These are phyloP conservation scores for Cyrtorhinus lividipennis DNA, from an alignment of 1,140 invertebrate species.

Conservation along the genomic window DNA sequence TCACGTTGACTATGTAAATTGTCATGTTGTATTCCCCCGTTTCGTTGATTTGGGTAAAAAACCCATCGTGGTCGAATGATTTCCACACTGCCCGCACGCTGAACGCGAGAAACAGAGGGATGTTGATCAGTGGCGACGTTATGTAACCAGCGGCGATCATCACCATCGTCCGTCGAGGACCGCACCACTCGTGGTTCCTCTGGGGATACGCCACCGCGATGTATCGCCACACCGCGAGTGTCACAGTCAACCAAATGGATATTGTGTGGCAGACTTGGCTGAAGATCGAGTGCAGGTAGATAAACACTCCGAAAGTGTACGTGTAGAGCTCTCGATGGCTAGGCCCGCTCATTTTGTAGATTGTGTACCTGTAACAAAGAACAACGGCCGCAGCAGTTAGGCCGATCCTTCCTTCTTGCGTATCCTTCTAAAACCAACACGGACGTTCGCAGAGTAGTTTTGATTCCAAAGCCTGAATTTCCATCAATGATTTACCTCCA, in stretches of 20 bases:
- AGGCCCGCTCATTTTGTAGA: slow-evolving; percentile 5
- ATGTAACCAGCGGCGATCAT: slow-evolving; percentile 68
- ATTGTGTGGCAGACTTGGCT: slow-evolving; percentile 76
- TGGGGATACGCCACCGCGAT: slow-evolving; percentile 73
- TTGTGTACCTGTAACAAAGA: not conserved
- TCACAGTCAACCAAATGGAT: slow-evolving; percentile 82
- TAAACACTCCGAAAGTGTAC: slow-evolving; percentile 65
- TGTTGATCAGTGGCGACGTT: slow-evolving; percentile 66
- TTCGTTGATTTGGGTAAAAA: slow-evolving; percentile 25
- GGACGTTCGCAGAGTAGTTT: too few species aligned
- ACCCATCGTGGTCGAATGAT: slow-evolving; percentile 33
- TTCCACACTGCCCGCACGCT: slow-evolving; percentile 34
- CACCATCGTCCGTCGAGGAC: slow-evolving; percentile 47
- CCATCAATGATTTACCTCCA: too few species aligned
- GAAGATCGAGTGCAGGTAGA: slow-evolving; percentile 72
- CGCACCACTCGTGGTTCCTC: slow-evolving; percentile 60
- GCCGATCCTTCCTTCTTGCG: too few species aligned
- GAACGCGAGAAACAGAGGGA: slow-evolving; percentile 65
- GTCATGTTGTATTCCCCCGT: slow-evolving; percentile 31
- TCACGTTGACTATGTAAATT: slow-evolving; percentile 38
- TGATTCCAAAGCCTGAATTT: too few species aligned
- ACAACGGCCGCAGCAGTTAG: not conserved
- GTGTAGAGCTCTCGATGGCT: slow-evolving; percentile 40
- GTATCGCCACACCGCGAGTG: slow-evolving; percentile 83
- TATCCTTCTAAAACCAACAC: too few species aligned